Evolutionary conservation across 2,113 vertebrate species (phyloP).

Genomic region (Myiopsitta monachus): DNA sequence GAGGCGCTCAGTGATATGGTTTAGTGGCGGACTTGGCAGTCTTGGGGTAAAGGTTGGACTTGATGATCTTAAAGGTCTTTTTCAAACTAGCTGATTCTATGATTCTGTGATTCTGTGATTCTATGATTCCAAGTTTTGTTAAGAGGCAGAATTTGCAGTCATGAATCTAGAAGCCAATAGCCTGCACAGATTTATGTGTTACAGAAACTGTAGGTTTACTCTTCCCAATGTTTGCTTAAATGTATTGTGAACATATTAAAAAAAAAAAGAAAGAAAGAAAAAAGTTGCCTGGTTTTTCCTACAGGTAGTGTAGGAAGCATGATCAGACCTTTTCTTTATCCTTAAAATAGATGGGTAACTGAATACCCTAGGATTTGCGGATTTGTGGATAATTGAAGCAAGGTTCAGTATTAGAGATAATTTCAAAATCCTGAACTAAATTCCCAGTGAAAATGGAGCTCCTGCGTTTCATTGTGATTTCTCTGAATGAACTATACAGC

Average conservation of each 20-base stretch:
- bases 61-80: neutral
- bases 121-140: neutral
- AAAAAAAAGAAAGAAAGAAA: neutral
- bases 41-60: neutral
- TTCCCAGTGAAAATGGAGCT: neutral
- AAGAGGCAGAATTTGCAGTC: neutral
- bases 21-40: neutral
- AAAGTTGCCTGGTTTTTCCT: neutral
- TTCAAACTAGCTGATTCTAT: neutral
- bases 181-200: neutral
- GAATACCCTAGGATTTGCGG: neutral
- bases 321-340: neutral
- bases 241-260: neutral
- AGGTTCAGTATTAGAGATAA: neutral
- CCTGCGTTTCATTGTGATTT: neutral
- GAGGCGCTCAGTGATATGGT: neutral
- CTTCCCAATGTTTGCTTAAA: neutral
- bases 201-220: neutral
- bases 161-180: neutral
- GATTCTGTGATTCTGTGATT: neutral
- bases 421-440: neutral
- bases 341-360: neutral
- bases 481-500: neutral
- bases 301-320: neutral
- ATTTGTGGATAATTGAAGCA: neutral